Base-by-base conservation (phyloP, 2,113 vertebrate genomes). In the Ornithorhynchus anatinus region DNA sequence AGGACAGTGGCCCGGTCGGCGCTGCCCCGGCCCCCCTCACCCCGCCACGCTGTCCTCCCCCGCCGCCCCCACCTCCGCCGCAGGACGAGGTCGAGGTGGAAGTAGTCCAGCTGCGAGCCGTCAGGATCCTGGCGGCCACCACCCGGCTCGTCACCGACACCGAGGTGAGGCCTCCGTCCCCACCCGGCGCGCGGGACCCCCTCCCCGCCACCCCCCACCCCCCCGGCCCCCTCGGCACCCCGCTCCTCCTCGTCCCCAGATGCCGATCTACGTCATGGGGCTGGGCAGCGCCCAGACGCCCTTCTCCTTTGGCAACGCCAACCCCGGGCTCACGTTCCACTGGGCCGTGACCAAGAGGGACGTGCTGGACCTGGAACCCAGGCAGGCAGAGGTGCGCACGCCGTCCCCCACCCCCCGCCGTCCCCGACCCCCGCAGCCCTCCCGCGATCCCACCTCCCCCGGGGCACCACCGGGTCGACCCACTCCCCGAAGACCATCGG, bases 221-320 rank as follows among this genome's bases (percentile, higher is more conserved):
- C n/a, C n/a, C n/a, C 27, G 40, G 7, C 19, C 3, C 3, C 12
- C n/a, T n/a, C 5, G 57, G 16, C 33, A 14, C n/a, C 53, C 32
- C 37, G 3, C 12, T 16, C 8, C 15, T 10, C 58, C 61, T 48
- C n/a, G 38, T 67, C 81, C 86, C 43, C 72, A 93, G 91, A 92
- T 93, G 89, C 92, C 92, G 2, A 84, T 94, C 22, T 93, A 92
- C 29, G 79, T 91, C 36, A 82, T 90, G 73, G 92, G 90, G 5
- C 67, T 89, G 69, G 90, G 82, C 69, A 89, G 83, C 62, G 68
- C 65, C 10, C 89, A 92, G 83, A 91, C 85, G 22, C 93, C 92
- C 9, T 91, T 93, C 54, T 89, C 91, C 72, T 93, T 94, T 15
- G 77, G 89, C 50, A 93, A 72, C 50, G 84, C 91, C 25, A 65